Percentiles rank a stretch among this genome's conserved stretches.
These are phyloP conservation scores for Synergus itoensis DNA, from an alignment of 2,888 invertebrate species.

Conservation along the genomic window DNA sequence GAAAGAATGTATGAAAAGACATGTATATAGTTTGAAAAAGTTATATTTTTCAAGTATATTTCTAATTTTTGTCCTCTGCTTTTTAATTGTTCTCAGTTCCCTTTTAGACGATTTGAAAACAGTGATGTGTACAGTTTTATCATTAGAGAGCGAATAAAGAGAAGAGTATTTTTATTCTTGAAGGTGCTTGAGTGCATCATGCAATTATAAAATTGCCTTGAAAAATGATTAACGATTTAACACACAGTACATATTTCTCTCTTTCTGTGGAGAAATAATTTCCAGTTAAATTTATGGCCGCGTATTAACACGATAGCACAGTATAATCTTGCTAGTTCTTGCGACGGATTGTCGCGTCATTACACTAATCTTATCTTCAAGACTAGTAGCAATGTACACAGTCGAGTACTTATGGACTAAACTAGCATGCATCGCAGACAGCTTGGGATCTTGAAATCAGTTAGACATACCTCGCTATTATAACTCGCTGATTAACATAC, in stretches of 20 bases:
- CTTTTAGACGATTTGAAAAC: neutral
- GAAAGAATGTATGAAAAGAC: neutral
- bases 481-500: neutral
- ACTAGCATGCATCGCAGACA: neutral
- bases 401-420: neutral
- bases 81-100: neutral
- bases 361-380: constrained; percentile 12
- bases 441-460: neutral
- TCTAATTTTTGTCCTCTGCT: neutral
- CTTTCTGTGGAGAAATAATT: neutral
- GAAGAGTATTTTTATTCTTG: neutral
- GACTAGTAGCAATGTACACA: neutral
- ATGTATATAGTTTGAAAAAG: neutral
- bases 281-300: neutral
- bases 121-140: neutral
- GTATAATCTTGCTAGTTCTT: neutral
- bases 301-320: neutral
- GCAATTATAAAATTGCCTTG: constrained; percentile 9
- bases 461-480: neutral
- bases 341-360: constrained; percentile 2
- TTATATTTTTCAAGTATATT: too few species aligned
- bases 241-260: neutral
- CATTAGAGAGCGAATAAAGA: neutral
- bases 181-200: neutral
- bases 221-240: neutral